Evolutionary conservation across 1,140 invertebrate species (phyloP).

Genomic region (Drosophila littoralis): DNA sequence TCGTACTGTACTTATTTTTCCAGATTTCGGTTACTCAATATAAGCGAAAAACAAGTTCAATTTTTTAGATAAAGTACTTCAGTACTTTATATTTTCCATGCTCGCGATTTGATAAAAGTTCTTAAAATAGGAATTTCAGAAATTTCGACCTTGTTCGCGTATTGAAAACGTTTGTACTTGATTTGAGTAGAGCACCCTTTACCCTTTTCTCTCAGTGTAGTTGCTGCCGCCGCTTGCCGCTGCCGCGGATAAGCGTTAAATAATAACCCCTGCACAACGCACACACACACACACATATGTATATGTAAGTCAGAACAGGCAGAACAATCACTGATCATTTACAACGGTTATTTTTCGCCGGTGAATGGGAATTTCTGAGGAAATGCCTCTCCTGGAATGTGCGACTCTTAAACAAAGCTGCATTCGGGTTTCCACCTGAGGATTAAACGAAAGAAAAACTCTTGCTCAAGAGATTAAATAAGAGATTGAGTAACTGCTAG

Average conservation of each 20-base stretch:
- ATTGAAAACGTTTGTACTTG: too few species aligned
- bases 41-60: too few species aligned
- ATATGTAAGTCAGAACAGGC: not conserved
- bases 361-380: constrained; percentile 15
- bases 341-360: constrained; percentile 24
- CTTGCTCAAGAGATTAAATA: not conserved
- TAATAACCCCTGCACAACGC: constrained; percentile 23
- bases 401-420: not conserved
- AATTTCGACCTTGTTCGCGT: too few species aligned
- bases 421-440: constrained; percentile 1
- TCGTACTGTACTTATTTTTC: too few species aligned
- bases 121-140: too few species aligned
- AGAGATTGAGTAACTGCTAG: not conserved
- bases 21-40: too few species aligned
- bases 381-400: constrained; percentile 13
- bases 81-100: too few species aligned
- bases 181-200: too few species aligned
- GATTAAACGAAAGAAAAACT: not conserved
- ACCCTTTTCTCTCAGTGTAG: not conserved
- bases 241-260: constrained; percentile 39
- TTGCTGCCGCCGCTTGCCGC: not conserved
- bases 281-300: not conserved
- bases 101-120: too few species aligned
- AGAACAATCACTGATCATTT: constrained; percentile 35
- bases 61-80: too few species aligned